Percentiles rank a stretch among this genome's conserved stretches.
Conservation (phyloP, 2,888 invertebrate genomes). For the Chrysodeixis includens region DNA sequence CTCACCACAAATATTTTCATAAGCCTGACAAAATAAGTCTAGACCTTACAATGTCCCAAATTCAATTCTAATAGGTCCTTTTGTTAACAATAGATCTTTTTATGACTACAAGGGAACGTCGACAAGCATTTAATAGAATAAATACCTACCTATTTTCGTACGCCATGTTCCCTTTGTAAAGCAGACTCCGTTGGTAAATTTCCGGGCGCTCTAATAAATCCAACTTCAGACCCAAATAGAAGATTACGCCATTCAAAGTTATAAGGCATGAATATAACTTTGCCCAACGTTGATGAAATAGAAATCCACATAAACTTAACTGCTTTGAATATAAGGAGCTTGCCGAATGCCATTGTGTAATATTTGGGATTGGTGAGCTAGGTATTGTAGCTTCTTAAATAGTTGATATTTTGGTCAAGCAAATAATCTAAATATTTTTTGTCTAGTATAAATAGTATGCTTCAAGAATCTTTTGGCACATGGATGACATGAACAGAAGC, state of each 20-base stretch:
- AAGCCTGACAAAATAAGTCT: too few relatives aligned
- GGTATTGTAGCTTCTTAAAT: neutral
- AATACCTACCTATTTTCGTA: neutral
- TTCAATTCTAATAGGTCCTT: neutral
- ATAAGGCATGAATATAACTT: neutral
- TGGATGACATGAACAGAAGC: too few relatives aligned
- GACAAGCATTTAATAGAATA: neutral
- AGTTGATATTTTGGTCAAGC: neutral
- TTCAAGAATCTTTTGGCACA: too few relatives aligned
- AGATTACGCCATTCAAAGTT: neutral
- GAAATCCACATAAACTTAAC: neutral
- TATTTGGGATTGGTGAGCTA: neutral
- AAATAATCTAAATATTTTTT: neutral
- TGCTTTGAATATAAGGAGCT: slow-evolving; percentile 1
- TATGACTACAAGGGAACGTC: neutral
- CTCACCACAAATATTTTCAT: too few relatives aligned
- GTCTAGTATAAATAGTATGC: too few relatives aligned
- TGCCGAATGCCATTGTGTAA: neutral
- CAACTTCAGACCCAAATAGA: neutral
- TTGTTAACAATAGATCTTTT: neutral
- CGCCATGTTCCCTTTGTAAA: neutral
- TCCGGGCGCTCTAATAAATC: slow-evolving; percentile 4
- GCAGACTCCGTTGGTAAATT: neutral
- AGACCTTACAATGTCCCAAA: neutral
- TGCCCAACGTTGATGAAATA: neutral